These are phyloP conservation scores for Sparus aurata DNA, from an alignment of 2,797 vertebrate species.

Conservation along the genomic window DNA sequence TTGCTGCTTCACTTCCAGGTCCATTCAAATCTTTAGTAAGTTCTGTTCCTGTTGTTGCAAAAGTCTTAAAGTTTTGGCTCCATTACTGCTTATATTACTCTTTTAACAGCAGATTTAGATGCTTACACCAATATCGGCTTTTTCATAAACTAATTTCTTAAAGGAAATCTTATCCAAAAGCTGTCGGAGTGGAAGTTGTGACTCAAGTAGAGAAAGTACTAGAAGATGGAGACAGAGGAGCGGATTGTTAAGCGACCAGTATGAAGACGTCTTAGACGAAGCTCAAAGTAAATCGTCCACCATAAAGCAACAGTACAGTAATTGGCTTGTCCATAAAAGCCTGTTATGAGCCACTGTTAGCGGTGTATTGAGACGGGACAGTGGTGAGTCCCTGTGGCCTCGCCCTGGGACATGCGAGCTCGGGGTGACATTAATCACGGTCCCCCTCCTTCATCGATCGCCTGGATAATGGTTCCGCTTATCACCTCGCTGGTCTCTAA, in stretches of 20 bases:
- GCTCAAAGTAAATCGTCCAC: slow-evolving; percentile 19
- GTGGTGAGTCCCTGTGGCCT: slow-evolving; percentile 60
- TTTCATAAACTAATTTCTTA: too few species aligned
- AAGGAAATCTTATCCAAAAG: background rate
- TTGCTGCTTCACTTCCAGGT: too few species aligned
- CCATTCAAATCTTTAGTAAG: too few species aligned
- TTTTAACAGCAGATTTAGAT: too few species aligned
- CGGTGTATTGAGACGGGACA: slow-evolving; percentile 51
- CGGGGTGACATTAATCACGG: slow-evolving; percentile 80
- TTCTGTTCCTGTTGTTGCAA: too few species aligned
- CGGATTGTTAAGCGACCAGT: background rate
- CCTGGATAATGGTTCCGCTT: slow-evolving; percentile 79
- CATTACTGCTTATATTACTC: too few species aligned
- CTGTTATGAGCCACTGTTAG: slow-evolving; percentile 51
- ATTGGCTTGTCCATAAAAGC: slow-evolving; percentile 60
- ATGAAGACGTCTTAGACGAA: slow-evolving; percentile 21
- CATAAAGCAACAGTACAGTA: slow-evolving; percentile 48
- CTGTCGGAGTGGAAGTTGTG: fast-evolving
- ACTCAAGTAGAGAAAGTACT: background rate
- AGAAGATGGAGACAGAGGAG: background rate
- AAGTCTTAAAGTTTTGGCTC: too few species aligned
- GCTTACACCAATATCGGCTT: too few species aligned
- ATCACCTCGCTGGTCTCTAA: slow-evolving; percentile 75
- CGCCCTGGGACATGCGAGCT: slow-evolving; percentile 52
- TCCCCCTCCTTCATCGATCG: slow-evolving; percentile 71